These are phyloP conservation scores for Poecilia gillii DNA, from an alignment of 2,797 vertebrate genomes.

Conservation along the genomic window DNA sequence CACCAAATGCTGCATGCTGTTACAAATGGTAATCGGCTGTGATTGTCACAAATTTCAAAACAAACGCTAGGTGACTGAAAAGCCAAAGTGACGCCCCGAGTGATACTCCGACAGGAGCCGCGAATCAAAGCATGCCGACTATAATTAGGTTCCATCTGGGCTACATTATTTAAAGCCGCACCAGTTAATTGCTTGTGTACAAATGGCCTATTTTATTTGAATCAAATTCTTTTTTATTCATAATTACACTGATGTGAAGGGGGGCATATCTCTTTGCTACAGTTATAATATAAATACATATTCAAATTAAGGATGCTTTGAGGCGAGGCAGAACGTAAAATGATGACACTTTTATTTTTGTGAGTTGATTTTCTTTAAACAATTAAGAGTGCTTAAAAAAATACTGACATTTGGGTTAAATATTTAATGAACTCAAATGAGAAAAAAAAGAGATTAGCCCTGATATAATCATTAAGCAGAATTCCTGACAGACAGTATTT, in stretches of 20 bases:
- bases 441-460: conserved; percentile 55
- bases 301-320: conserved; percentile 62
- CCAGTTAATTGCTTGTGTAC: conserved; percentile 85
- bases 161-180: conserved; percentile 82
- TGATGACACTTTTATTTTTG: conserved; percentile 56
- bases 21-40: conserved; percentile 82
- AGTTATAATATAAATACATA: conserved; percentile 75
- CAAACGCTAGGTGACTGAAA: conserved; percentile 82
- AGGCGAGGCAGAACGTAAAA: conserved; percentile 55
- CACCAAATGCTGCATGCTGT: conserved; percentile 76
- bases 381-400: conserved; percentile 61
- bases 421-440: conserved; percentile 71
- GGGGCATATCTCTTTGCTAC: conserved; percentile 65
- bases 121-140: conserved; percentile 83
- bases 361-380: conserved; percentile 63
- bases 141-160: conserved; percentile 87
- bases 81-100: conserved; percentile 81
- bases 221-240: conserved; percentile 79
- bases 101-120: conserved; percentile 76
- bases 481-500: conserved; percentile 44
- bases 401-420: conserved; percentile 70
- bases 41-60: conserved; percentile 84
- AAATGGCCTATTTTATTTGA: conserved; percentile 85
- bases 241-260: conserved; percentile 81
- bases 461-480: conserved; percentile 51